Conservation (phyloP, 2,113 vertebrate species). For the Sander lucioperca region DNA sequence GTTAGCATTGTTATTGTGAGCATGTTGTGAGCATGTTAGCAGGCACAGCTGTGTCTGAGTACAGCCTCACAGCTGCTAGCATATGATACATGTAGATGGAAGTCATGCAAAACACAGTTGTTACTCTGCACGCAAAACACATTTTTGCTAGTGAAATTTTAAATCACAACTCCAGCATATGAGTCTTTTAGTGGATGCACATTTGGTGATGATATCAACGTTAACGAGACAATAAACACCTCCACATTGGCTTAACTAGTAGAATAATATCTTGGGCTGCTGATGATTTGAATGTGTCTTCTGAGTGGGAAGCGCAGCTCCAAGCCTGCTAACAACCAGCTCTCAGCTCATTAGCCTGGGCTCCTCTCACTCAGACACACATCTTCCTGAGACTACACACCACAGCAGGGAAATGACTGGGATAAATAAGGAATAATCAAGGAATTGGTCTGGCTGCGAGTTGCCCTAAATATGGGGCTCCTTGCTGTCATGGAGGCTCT, state of each 20-base stretch:
- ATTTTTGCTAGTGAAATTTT: neutral
- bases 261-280: constrained; percentile 23
- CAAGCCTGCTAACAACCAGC: constrained; percentile 56
- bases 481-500: constrained; percentile 32
- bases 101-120: neutral
- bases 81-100: neutral
- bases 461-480: constrained; percentile 74
- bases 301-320: constrained; percentile 23
- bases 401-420: constrained; percentile 73
- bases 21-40: neutral
- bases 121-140: neutral
- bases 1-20: neutral
- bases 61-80: no score
- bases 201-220: neutral
- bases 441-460: constrained; percentile 73
- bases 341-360: constrained; percentile 73
- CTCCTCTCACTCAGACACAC: constrained; percentile 55
- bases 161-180: neutral
- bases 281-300: constrained; percentile 46
- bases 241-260: constrained; percentile 18
- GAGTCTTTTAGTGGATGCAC: neutral
- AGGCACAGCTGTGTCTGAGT: neutral
- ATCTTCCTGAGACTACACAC: constrained; percentile 63
- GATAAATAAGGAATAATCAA: constrained; percentile 81
- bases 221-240: constrained; percentile 18